Evolutionary conservation across 2,113 vertebrate genomes (phyloP).

Genomic region (Leuciscus idus): DNA sequence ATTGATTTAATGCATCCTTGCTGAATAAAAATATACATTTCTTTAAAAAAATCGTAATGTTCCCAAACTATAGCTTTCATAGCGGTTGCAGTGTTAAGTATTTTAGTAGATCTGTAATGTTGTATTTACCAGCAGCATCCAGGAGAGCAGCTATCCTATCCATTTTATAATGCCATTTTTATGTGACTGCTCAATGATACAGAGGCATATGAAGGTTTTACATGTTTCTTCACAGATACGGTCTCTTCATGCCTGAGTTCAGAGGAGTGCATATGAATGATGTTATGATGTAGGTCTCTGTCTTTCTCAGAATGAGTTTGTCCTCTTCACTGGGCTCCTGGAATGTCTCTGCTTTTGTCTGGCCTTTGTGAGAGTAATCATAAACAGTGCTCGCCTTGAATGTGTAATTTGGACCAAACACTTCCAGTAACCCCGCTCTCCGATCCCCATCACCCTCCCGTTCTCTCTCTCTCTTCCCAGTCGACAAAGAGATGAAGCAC

Average conservation of each 20-base stretch:
- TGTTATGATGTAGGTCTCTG: constrained; percentile 30
- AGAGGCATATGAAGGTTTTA: background rate
- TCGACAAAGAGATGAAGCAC: constrained; percentile 45
- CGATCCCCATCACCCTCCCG: constrained; percentile 1
- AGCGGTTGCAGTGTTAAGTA: background rate
- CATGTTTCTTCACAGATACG: background rate
- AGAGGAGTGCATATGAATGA: constrained; percentile 43
- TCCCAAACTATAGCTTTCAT: background rate
- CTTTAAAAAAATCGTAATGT: background rate
- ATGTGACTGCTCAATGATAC: background rate
- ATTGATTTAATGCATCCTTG: background rate
- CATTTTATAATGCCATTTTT: background rate
- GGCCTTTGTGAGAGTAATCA: constrained; percentile 57
- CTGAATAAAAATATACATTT: background rate
- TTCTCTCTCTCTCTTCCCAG: constrained; percentile 10
- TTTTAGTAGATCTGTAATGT: background rate
- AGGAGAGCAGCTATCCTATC: background rate
- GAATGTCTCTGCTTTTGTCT: constrained; percentile 59
- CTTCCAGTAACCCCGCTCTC: constrained; percentile 39
- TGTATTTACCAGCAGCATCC: background rate
- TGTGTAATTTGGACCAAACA: constrained; percentile 60
- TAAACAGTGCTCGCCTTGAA: constrained; percentile 59
- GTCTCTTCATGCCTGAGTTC: background rate
- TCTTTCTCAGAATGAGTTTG: constrained; percentile 37
- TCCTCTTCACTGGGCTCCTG: constrained; percentile 50